A percentile compares a stretch with the other conserved stretches of the same genome.
phyloP scores from a whole-genome alignment of 2,888 invertebrate species.

The Latrodectus elegans region DNA sequence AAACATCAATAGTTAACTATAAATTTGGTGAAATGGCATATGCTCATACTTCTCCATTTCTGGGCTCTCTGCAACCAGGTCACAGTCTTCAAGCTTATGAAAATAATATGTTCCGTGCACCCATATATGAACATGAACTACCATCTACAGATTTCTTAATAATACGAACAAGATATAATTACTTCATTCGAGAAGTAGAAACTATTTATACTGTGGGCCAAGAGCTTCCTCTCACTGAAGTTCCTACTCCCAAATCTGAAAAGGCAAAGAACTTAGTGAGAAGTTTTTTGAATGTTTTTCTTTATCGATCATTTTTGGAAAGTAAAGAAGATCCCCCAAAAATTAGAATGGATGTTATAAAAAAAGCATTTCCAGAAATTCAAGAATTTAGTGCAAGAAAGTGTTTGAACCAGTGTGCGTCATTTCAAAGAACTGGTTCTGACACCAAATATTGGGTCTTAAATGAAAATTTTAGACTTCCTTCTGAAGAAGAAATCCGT shows the following conservation, averaged over 20 bases:
- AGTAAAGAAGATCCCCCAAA: slow-evolving; percentile 91
- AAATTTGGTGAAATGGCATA: slow-evolving; percentile 95
- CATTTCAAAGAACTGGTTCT: slow-evolving; percentile 94
- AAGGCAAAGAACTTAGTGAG: slow-evolving; percentile 97
- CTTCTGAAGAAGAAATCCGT: slow-evolving; percentile 97
- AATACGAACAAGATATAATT: slow-evolving; percentile 87
- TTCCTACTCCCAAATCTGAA: slow-evolving; percentile 99
- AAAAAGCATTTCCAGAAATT: slow-evolving; percentile 96
- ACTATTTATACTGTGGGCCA: slow-evolving; percentile 95
- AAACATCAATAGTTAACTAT: slow-evolving; percentile 84
- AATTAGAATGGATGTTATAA: slow-evolving; percentile 99
- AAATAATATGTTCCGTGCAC: slow-evolving; percentile 97
- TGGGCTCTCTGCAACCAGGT: slow-evolving; percentile 94
- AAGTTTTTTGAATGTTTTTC: slow-evolving; percentile 98
- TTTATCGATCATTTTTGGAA: slow-evolving; percentile 97
- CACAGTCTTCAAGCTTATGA: slow-evolving; percentile 95
- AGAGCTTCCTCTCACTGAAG: slow-evolving; percentile 96
- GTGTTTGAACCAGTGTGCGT: slow-evolving; percentile 95
- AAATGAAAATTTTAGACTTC: slow-evolving; percentile 93
- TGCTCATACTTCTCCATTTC: slow-evolving; percentile 97
- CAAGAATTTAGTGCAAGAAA: slow-evolving; percentile 98
- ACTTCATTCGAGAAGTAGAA: slow-evolving; percentile 92
- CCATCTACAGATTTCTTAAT: slow-evolving; percentile 90
- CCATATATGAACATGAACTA: slow-evolving; percentile 91
- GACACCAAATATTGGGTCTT: slow-evolving; percentile 95